Conservation (phyloP, 2,888 invertebrate species). For the Epistrophe eligans region DNA sequence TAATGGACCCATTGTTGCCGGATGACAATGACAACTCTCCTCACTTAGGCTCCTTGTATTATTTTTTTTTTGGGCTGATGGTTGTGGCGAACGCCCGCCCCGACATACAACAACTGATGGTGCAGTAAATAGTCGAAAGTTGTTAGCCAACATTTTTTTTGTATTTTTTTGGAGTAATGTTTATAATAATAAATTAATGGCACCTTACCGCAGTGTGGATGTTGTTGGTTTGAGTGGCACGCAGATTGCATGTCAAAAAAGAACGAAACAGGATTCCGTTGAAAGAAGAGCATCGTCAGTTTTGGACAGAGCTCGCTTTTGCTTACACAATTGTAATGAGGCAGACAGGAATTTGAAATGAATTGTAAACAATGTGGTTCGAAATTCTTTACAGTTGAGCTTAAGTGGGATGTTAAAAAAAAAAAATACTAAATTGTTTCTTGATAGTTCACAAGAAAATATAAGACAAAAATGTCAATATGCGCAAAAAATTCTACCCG, state of each 20-base stretch:
- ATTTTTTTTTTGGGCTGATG: conserved; percentile 1
- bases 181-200: conserved; percentile 70
- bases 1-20: conserved; percentile 73
- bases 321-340: conserved; percentile 8
- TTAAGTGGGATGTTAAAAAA: not conserved
- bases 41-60: conserved; percentile 45
- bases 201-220: conserved; percentile 56
- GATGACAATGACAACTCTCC: conserved; percentile 71
- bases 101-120: not conserved
- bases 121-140: conserved; percentile 64
- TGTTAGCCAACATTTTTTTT: conserved; percentile 19
- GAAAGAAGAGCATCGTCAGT: conserved; percentile 6
- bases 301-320: conserved; percentile 17
- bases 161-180: conserved; percentile 50
- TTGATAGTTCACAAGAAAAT: not conserved
- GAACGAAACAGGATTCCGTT: conserved; percentile 4
- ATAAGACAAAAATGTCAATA: not conserved
- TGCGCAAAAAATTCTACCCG: not conserved
- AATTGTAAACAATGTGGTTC: conserved; percentile 40
- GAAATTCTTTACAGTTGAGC: not conserved
- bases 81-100: not conserved
- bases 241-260: conserved; percentile 45
- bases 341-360: conserved; percentile 34
- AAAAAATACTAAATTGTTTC: not conserved
- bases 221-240: conserved; percentile 19